phyloP scores from a whole-genome alignment of 2,113 vertebrate genomes.

The Siphamia tubifer region DNA sequence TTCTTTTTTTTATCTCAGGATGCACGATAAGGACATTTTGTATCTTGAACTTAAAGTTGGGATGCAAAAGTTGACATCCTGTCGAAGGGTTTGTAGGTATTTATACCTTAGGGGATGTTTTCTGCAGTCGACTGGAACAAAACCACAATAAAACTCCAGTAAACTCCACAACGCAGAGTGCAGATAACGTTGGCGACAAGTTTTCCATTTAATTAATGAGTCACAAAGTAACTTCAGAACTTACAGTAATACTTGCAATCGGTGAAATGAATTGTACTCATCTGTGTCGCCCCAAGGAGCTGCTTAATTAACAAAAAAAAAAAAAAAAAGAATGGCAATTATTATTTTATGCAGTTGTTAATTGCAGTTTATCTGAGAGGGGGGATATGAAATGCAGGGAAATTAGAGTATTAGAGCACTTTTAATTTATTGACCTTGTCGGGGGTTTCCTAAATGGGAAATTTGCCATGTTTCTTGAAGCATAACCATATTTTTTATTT shows the following conservation, averaged over 20 bases:
- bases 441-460: background rate
- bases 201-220: too few species aligned
- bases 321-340: constrained; percentile 37
- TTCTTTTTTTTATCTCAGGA: too few species aligned
- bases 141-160: too few species aligned
- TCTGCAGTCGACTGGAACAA: too few species aligned
- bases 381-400: constrained; percentile 5
- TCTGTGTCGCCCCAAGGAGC: constrained; percentile 21
- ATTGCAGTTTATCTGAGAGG: constrained; percentile 38
- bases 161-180: too few species aligned
- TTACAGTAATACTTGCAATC: background rate
- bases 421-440: constrained; percentile 23
- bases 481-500: background rate
- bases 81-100: too few species aligned
- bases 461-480: background rate
- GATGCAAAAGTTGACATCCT: too few species aligned
- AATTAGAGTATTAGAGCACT: constrained; percentile 16
- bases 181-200: too few species aligned
- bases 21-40: too few species aligned
- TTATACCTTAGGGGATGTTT: too few species aligned
- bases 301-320: constrained; percentile 37
- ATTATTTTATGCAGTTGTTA: constrained; percentile 39
- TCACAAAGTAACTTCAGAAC: background rate
- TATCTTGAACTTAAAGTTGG: too few species aligned
- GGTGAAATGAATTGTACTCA: constrained; percentile 13